Evolutionary conservation across 2,888 invertebrate genomes (phyloP).

Genomic region (Clivina fossor): DNA sequence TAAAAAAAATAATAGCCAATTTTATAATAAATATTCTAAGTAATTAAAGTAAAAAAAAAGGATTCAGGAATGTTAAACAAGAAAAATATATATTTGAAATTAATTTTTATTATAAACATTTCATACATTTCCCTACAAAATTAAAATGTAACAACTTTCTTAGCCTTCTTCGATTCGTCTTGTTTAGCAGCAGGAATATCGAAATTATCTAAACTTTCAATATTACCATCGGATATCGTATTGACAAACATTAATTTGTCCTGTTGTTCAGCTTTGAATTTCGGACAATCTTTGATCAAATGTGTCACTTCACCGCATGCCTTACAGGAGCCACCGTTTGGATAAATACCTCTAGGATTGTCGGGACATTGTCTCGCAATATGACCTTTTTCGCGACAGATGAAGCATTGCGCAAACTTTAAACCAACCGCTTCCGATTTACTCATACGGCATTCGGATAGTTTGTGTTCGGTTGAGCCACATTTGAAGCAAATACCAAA

Average conservation of each 20-base stretch:
- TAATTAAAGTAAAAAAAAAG: too few relatives aligned
- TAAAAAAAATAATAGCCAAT: too few relatives aligned
- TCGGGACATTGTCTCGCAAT: conserved; percentile 86
- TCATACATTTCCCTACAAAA: background rate
- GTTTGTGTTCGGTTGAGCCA: conserved; percentile 84
- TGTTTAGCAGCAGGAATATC: conserved; percentile 1
- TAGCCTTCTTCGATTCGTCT: background rate
- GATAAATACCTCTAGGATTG: conserved; percentile 84
- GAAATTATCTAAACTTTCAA: conserved; percentile 45
- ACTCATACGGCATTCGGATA: conserved; percentile 71
- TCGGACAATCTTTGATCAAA: conserved; percentile 77
- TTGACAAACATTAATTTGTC: conserved; percentile 43
- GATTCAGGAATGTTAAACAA: too few relatives aligned
- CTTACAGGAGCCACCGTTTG: conserved; percentile 80
- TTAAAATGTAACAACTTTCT: conserved; percentile 20
- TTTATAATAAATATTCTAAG: too few relatives aligned
- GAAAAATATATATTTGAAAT: too few relatives aligned
- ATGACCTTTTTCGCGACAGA: conserved; percentile 86
- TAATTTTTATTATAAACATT: too few relatives aligned
- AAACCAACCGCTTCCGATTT: too few relatives aligned
- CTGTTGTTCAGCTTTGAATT: conserved; percentile 49
- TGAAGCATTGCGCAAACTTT: conserved; percentile 84
- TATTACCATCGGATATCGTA: conserved; percentile 45
- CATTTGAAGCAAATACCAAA: conserved; percentile 85
- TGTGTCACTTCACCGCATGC: conserved; percentile 85